These are phyloP conservation scores for Chondrilla cf. caribensis DNA, from an alignment of 37 sponge, comb jelly and placozoan species.

Conservation along the genomic window DNA sequence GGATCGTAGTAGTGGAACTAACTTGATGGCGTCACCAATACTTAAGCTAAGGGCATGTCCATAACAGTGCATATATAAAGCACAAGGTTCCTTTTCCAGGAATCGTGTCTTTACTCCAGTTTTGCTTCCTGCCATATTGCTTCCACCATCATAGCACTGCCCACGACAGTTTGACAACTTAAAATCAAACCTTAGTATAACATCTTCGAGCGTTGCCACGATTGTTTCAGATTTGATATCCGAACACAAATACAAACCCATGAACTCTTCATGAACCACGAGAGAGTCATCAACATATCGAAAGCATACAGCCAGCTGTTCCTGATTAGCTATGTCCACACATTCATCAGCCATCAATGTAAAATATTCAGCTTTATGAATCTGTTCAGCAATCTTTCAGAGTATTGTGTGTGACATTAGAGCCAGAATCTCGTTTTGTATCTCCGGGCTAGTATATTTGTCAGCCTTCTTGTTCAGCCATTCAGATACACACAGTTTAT, in stretches of 20 bases:
- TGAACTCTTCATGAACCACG: conserved; percentile 36
- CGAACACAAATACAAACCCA: conserved; percentile 28
- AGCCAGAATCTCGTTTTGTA: conserved; percentile 36
- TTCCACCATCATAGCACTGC: conserved; percentile 41
- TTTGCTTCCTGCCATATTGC: conserved; percentile 33
- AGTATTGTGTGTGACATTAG: conserved; percentile 30
- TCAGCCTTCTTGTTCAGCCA: conserved; percentile 24
- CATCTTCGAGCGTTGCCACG: conserved; percentile 6
- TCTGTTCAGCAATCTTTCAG: neutral
- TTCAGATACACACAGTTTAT: neutral
- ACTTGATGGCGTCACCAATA: conserved; percentile 8
- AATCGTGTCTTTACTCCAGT: conserved; percentile 26
- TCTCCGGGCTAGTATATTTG: conserved; percentile 47
- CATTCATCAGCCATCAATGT: conserved; percentile 34
- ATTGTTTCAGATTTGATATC: neutral
- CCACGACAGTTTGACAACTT: conserved; percentile 25
- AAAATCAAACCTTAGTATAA: neutral
- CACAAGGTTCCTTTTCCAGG: conserved; percentile 22
- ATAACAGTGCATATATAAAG: conserved; percentile 25
- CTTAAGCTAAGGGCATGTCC: conserved; percentile 32
- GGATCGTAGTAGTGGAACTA: neutral
- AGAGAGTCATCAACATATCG: conserved; percentile 30
- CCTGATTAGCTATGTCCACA: conserved; percentile 33
- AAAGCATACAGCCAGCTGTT: conserved; percentile 41
- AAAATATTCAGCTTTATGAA: conserved; percentile 26